These are phyloP conservation scores for Eilema caniola DNA, from an alignment of 2,888 invertebrate species.

Conservation along the genomic window DNA sequence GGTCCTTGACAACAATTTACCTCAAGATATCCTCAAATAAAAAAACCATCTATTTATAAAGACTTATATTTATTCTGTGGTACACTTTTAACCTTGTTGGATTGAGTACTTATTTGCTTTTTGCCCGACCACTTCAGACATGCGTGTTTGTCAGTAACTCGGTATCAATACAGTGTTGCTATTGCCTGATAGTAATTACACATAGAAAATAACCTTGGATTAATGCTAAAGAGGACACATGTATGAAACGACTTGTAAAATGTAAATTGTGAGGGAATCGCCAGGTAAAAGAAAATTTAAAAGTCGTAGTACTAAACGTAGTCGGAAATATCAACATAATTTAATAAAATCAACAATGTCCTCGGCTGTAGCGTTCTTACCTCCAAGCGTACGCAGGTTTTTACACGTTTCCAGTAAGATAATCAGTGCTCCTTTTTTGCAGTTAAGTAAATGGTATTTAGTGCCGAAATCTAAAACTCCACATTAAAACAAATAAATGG, in stretches of 20 bases:
- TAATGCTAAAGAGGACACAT: too few relatives aligned
- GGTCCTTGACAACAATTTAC: background rate
- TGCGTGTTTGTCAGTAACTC: conserved; percentile 1
- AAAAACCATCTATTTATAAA: background rate
- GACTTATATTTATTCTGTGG: too few relatives aligned
- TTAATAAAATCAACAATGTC: background rate
- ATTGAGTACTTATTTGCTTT: background rate
- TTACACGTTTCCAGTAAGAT: background rate
- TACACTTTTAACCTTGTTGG: background rate
- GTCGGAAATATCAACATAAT: background rate
- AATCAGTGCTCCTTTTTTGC: background rate
- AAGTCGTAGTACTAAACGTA: background rate
- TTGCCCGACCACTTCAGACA: conserved; percentile 8
- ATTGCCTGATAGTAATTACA: background rate
- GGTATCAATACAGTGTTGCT: background rate
- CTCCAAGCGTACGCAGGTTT: background rate
- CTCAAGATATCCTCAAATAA: background rate
- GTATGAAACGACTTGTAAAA: too few relatives aligned
- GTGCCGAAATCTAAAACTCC: background rate
- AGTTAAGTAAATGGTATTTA: background rate
- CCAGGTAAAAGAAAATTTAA: background rate
- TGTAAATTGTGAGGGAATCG: background rate
- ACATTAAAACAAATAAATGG: background rate
- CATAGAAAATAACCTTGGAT: too few relatives aligned
- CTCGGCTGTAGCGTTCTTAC: background rate